Base-by-base conservation (phyloP, 2,888 invertebrate genomes). In the Troides helena region DNA sequence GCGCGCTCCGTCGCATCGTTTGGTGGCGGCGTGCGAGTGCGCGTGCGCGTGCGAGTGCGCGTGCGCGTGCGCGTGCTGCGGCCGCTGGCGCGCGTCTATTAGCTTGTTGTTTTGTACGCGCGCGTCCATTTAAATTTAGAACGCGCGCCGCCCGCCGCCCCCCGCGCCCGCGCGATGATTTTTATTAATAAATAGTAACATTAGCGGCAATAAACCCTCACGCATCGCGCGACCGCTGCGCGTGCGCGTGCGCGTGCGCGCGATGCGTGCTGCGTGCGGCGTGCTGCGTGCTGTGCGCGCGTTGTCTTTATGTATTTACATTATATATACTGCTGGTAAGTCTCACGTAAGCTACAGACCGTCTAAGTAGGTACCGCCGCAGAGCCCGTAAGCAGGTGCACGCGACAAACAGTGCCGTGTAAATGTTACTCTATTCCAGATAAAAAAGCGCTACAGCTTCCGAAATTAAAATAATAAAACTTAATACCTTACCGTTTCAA, bases 81-180 rank as follows among this genome's bases (percentile, higher is more conserved):
- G 67, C 39, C 68, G 63, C 62, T 36, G 50, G 53, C 68, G 56
- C 72, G 71, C 63, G 36, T 69, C 69, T 64, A 68, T 67, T 14
- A 69, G 67, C 63, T 72, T 67, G 89, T 87, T 89, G 88, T 88
- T 89, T 87, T 87, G 81, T 81, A 85, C 80, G 83, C 87, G 84
- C 86, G 87, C 86, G 85, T 82, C 77, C 74, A 80, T 78, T 67
- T 90, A 89, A 83, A 89, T 85, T 82, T 91, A 90, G 90, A 88
- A 75, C 80, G 74, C 75, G 78, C 80, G 80, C 79, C 81, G 85
- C 87, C 86, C 88, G 80, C 86, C 88, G 80, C 76, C 76, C 81
- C 67, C 73, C 75, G 81, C 86, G 87, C 85, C 85, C 85, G 87
- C 43, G 12, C 46, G 1, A 84, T 82, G 78, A 80, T 81, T 82